phyloP scores from a whole-genome alignment of 2,113 vertebrate species.

The Dryoscopus gambensis region DNA sequence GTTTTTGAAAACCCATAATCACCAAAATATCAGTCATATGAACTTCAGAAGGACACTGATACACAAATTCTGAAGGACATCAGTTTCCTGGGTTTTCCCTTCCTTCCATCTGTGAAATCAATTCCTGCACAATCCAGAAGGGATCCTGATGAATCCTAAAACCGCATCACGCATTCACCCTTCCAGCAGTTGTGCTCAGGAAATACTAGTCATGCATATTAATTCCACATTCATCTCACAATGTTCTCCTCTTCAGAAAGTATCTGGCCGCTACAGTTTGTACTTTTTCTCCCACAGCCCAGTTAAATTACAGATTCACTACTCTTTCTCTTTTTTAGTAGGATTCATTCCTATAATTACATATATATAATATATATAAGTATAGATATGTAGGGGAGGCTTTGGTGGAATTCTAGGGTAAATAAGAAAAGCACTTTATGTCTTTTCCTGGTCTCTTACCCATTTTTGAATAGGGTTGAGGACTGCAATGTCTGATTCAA shows the following conservation, averaged over 20 bases:
- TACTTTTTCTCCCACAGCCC: neutral
- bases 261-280: neutral
- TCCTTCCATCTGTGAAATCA: neutral
- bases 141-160: neutral
- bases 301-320: slow-evolving; percentile 17
- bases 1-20: neutral
- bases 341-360: neutral
- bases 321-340: neutral
- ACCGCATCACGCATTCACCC: neutral
- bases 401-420: neutral
- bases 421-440: neutral
- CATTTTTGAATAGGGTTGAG: neutral
- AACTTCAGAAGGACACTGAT: neutral
- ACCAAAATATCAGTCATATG: neutral
- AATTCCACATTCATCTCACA: neutral
- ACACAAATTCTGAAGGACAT: neutral
- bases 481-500: neutral
- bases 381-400: neutral
- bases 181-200: neutral
- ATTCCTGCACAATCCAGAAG: neutral
- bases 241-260: neutral
- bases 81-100: neutral
- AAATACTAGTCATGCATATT: neutral
- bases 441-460: neutral
- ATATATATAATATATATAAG: neutral